Percentiles rank a stretch among this genome's conserved stretches.
phyloP scores from a whole-genome alignment of 2,888 invertebrate genomes.

The Anorthoa munda region DNA sequence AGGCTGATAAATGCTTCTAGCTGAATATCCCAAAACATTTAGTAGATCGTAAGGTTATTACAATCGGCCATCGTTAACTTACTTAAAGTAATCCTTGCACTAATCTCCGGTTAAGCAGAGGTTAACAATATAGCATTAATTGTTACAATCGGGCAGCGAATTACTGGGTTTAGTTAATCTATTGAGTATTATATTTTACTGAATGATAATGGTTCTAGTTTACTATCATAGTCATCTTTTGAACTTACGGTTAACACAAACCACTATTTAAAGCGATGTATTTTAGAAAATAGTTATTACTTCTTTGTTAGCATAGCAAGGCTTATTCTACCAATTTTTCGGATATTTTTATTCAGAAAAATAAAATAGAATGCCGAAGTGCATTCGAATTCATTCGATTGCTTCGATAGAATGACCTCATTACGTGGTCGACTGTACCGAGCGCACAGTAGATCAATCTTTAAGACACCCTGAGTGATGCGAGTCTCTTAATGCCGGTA shows the following conservation, averaged over 20 bases:
- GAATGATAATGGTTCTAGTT: background rate
- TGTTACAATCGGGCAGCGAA: slow-evolving; percentile 12
- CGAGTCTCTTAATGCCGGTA: slow-evolving; percentile 41
- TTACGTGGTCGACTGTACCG: slow-evolving; percentile 50
- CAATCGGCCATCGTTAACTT: slow-evolving; percentile 22
- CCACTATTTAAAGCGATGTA: background rate
- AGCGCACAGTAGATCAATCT: slow-evolving; percentile 60
- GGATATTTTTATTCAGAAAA: background rate
- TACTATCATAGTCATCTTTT: background rate
- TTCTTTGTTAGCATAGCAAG: background rate
- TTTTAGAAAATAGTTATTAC: background rate
- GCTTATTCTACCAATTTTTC: background rate
- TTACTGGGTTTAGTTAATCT: slow-evolving; percentile 22
- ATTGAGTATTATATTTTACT: slow-evolving; percentile 14
- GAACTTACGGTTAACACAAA: background rate
- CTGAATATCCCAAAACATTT: background rate
- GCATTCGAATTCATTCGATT: slow-evolving; percentile 36
- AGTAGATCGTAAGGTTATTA: slow-evolving; percentile 29
- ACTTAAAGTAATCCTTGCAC: slow-evolving; percentile 44
- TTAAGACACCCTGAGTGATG: slow-evolving; percentile 53
- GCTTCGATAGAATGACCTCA: slow-evolving; percentile 28
- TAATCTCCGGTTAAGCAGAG: slow-evolving; percentile 40
- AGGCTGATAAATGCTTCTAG: background rate
- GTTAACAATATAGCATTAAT: slow-evolving; percentile 42
- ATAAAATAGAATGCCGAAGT: slow-evolving; percentile 36